Conservation (phyloP, 2,113 vertebrate genomes). For the Corynorhinus townsendii region DNA sequence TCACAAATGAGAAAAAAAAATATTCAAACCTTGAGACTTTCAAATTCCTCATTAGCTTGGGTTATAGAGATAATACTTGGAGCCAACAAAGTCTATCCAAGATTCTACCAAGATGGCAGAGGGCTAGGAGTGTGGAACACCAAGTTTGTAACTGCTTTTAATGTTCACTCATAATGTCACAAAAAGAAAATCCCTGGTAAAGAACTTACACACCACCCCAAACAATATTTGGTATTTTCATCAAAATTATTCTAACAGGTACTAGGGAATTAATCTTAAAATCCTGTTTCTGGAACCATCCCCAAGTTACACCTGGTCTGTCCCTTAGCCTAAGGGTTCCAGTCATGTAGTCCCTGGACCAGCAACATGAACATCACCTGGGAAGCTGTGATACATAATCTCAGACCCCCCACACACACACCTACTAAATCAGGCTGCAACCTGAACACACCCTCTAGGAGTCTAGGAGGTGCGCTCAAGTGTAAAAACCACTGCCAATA, state of each 20-base stretch:
- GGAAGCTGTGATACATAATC: background rate
- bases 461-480: background rate
- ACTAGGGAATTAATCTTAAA: background rate
- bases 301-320: background rate
- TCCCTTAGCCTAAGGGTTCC: background rate
- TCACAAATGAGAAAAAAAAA: background rate
- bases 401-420: background rate
- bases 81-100: background rate
- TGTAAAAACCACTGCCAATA: background rate
- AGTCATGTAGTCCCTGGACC: background rate
- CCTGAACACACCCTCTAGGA: background rate
- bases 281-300: background rate
- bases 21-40: background rate
- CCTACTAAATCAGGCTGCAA: background rate
- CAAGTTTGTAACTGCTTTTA: background rate
- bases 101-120: background rate
- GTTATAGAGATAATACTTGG: background rate
- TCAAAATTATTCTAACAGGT: background rate
- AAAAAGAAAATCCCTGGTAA: background rate
- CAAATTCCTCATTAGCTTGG: slow-evolving; percentile 3
- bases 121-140: background rate
- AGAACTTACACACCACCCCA: background rate
- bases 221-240: background rate
- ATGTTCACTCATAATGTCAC: background rate
- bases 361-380: background rate